Percentiles rank a stretch among this genome's conserved stretches.
phyloP scores from a whole-genome alignment of 1,140 invertebrate species.

The Drosophila kepulauana region DNA sequence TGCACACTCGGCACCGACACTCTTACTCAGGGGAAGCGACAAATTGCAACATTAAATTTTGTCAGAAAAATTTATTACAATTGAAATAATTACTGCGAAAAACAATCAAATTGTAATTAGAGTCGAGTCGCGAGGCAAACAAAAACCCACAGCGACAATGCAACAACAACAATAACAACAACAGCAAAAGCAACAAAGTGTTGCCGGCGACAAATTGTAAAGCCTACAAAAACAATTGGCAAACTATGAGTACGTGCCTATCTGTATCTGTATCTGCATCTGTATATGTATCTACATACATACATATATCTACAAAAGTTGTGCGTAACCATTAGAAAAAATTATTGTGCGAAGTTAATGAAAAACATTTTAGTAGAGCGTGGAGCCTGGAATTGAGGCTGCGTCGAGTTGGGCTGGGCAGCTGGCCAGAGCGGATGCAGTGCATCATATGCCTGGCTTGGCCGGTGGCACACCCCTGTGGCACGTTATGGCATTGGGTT shows the following conservation, averaged over 20 bases:
- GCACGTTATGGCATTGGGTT: conserved; percentile 36
- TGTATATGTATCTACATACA: conserved; percentile 11
- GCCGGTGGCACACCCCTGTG: conserved; percentile 45
- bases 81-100: conserved; percentile 78
- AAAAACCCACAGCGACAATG: conserved; percentile 26
- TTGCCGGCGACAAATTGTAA: conserved; percentile 68
- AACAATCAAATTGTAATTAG: conserved; percentile 80
- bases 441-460: conserved; percentile 37
- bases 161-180: conserved; percentile 5
- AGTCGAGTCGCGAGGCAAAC: conserved; percentile 33
- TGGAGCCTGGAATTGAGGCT: conserved; percentile 13
- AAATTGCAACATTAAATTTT: conserved; percentile 73
- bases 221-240: conserved; percentile 34
- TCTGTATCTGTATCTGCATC: conserved; percentile 35
- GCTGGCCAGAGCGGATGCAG: conserved; percentile 46
- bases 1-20: conserved; percentile 1
- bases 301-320: conserved; percentile 41
- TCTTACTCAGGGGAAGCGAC: conserved; percentile 26
- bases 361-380: conserved; percentile 22
- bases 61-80: conserved; percentile 75
- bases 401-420: conserved; percentile 17
- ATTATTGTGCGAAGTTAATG: conserved; percentile 58
- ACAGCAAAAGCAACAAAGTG: conserved; percentile 17
- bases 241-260: conserved; percentile 23
- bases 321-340: conserved; percentile 44